Percentiles rank a stretch among this genome's conserved stretches.
Conservation (phyloP, 2,888 invertebrate species). For the Xanthorhoe spadicearia region DNA sequence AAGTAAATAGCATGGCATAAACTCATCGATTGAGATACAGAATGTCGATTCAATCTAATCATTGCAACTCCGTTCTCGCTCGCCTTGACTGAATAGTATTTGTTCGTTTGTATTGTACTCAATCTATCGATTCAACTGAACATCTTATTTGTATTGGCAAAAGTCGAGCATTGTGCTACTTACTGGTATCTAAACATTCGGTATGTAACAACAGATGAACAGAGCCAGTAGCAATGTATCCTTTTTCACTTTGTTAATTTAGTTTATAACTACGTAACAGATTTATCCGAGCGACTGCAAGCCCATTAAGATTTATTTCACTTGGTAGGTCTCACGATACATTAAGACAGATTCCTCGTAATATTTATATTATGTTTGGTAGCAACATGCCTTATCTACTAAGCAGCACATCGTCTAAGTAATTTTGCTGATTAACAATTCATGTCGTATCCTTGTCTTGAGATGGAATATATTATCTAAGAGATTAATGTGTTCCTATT, state of each 20-base stretch:
- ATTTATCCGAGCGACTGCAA: no score
- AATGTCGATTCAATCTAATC: conserved; percentile 27
- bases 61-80: conserved; percentile 12
- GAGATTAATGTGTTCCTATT: conserved; percentile 30
- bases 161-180: conserved; percentile 7
- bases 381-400: background rate
- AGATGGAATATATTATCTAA: conserved; percentile 17
- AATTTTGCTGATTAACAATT: conserved; percentile 21
- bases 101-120: conserved; percentile 16
- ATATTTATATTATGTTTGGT: background rate
- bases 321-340: background rate
- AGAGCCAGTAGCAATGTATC: conserved; percentile 9
- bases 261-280: background rate
- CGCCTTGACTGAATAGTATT: conserved; percentile 14
- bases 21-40: conserved; percentile 8
- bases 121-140: conserved; percentile 18
- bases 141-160: conserved; percentile 23
- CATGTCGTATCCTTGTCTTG: conserved; percentile 12
- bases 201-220: conserved; percentile 12
- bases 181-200: conserved; percentile 8
- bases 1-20: background rate
- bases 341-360: background rate
- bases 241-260: conserved; percentile 1
- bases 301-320: no score
- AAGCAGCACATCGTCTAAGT: background rate